These are phyloP conservation scores for Gnathonemus echidnorhynchus DNA, from an alignment of 2,113 vertebrate species.

Conservation along the genomic window DNA sequence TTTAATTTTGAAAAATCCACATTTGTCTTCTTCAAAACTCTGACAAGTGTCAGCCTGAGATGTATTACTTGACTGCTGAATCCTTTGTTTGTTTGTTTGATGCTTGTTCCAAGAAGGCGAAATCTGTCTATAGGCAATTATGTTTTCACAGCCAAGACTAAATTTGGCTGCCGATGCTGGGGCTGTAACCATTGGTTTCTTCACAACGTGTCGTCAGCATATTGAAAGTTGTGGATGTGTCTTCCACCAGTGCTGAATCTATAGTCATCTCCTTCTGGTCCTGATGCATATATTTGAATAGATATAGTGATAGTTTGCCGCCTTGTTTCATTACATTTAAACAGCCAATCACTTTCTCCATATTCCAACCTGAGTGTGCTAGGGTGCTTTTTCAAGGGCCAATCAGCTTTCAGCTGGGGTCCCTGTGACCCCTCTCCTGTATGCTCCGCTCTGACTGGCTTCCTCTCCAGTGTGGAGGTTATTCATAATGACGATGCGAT, in stretches of 20 bases:
- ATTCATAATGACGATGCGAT: not conserved
- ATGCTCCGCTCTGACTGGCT: not conserved
- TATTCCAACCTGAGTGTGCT: not conserved
- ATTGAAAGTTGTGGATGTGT: not conserved
- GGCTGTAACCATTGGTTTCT: not conserved
- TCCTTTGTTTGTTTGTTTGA: not conserved
- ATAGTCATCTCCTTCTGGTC: not conserved
- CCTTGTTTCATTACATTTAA: not conserved
- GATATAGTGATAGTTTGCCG: not conserved
- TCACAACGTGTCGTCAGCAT: not conserved
- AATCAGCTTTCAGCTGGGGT: not conserved
- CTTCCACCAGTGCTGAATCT: not conserved
- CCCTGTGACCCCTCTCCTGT: not conserved
- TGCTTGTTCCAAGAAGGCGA: not conserved
- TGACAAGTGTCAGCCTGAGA: not conserved
- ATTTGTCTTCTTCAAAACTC: not conserved
- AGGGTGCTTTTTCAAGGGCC: not conserved
- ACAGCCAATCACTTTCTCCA: not conserved
- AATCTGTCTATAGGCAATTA: not conserved
- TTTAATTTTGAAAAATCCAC: not conserved
- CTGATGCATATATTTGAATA: not conserved
- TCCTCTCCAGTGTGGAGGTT: not conserved
- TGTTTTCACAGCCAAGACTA: not conserved
- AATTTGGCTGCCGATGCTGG: not conserved
- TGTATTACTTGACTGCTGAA: not conserved